Evolutionary conservation across 2,888 invertebrate genomes (phyloP).

Genomic region (Bombylius major): DNA sequence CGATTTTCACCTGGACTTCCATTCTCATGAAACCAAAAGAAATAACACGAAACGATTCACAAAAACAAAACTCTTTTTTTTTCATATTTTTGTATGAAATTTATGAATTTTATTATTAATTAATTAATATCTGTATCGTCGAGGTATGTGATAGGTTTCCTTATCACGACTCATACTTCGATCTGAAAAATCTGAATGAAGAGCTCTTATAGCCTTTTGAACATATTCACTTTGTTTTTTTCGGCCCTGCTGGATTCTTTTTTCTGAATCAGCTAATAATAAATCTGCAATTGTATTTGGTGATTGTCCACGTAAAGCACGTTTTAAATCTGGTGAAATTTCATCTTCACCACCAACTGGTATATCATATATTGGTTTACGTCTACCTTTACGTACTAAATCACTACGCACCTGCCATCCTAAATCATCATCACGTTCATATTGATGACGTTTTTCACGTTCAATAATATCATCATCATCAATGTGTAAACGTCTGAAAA

Average conservation of each 20-base stretch:
- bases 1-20: too few species aligned
- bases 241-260: background rate
- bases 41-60: too few species aligned
- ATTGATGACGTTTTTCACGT: background rate
- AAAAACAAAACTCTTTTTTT: too few species aligned
- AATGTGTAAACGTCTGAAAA: background rate
- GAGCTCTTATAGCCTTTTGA: background rate
- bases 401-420: background rate
- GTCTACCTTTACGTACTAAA: background rate
- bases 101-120: too few species aligned
- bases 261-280: background rate
- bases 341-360: background rate
- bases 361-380: background rate
- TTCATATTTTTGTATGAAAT: too few species aligned
- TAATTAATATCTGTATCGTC: too few species aligned
- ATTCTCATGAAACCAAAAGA: too few species aligned
- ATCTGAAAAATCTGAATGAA: background rate
- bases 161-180: too few species aligned
- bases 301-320: background rate
- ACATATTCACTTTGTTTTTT: background rate
- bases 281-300: background rate
- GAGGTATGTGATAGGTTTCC: too few species aligned
- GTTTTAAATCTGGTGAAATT: background rate
- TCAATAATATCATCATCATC: background rate
- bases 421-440: background rate